Conservation (phyloP, 2,888 invertebrate species). For the Athalia circularis region DNA sequence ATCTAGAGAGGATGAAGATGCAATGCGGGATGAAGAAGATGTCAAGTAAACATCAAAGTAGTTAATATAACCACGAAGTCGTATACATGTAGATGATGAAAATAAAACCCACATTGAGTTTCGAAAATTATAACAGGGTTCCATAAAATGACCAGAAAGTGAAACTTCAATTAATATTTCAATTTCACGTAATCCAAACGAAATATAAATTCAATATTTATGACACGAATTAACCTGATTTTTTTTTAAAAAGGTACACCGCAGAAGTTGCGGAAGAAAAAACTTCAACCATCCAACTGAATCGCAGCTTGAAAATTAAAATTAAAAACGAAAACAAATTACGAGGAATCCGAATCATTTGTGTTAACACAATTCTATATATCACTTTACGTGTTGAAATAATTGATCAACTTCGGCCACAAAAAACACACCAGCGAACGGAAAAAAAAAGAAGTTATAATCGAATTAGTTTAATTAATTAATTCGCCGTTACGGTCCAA, state of each 20-base stretch:
- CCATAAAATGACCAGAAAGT: neutral
- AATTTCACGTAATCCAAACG: conserved; percentile 14
- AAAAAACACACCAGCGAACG: neutral
- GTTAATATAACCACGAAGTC: no score
- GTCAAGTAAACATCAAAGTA: neutral
- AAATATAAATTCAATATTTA: neutral
- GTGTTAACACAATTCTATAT: no score
- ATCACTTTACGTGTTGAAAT: no score
- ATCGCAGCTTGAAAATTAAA: conserved; percentile 15
- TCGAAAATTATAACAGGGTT: neutral
- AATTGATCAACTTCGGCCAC: no score
- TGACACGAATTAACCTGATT: no score
- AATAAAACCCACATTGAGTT: neutral
- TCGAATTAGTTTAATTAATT: conserved; percentile 1
- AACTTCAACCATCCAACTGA: neutral
- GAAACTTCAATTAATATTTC: conserved; percentile 1
- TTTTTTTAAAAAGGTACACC: neutral
- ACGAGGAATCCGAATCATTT: no score
- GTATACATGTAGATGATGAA: neutral
- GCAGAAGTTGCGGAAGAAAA: neutral
- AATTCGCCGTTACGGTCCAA: neutral
- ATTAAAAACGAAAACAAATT: neutral
- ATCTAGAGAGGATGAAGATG: neutral
- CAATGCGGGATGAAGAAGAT: neutral
- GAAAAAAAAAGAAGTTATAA: conserved; percentile 2